Evolutionary conservation across 2,797 vertebrate genomes (phyloP), one percentile per base, ranked within the genome.

Genomic region (Periparus ater): DNA sequence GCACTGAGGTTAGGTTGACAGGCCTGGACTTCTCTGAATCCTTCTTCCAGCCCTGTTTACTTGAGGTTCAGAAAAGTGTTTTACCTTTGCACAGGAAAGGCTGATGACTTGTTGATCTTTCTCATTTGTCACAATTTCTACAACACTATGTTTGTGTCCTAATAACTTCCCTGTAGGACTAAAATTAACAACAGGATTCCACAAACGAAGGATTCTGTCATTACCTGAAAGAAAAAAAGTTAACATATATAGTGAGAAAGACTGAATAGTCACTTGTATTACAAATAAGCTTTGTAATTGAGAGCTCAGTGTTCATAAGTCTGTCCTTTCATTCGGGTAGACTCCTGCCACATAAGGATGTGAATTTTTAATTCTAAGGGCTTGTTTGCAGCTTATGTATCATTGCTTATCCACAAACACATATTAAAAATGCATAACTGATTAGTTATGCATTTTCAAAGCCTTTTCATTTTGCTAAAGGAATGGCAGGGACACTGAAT

Each of bases 21-120:
- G 21, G n/a, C 29, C 29, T 58, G 53, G 22, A 40, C 5, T 60
- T 60, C 74, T 42, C 34, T 42, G 8, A 17, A 61, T 66, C 22
- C 47, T 85, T n/a, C 34, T 29, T 44, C 19, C 8, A 53, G 9
- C 40, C 30, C 54, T 48, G 12, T 48, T 94, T 89, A 54, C 18
- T 40, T 17, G 26, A 93, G 51, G 8, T n/a, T 62, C 58, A 85
- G 19, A 23, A 66, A 75, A 80, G 11, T 27, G 7, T 44, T 72
- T 91, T 97, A 98, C 98, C 97, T 98, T 98, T 87, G 97, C 97
- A 44, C 96, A 97, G 53, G 97, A 98, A 30, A 98, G 96, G 81
- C 97, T 98, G 81, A 98, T 97, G 68, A 98, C 26, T 6, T 97
- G 97, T 26, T 98, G 98, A 42, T 98, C 98, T 84, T 97, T 97